Conservation (phyloP, 2,113 vertebrate genomes). For the Rhipidura dahli region DNA sequence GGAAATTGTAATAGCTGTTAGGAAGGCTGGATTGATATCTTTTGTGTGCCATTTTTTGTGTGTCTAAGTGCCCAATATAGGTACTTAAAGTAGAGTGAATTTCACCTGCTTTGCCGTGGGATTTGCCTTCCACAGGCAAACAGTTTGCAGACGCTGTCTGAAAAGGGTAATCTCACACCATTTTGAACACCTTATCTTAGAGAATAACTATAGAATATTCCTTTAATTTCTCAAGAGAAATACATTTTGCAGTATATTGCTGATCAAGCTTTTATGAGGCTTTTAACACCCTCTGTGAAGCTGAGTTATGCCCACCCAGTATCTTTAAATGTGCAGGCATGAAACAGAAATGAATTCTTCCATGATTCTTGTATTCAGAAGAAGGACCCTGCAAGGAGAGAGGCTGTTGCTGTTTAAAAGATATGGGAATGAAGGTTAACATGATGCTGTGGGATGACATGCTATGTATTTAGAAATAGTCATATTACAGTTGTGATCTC, state of each 20-base stretch:
- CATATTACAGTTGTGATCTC: background rate
- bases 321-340: background rate
- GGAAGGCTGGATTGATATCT: background rate
- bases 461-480: background rate
- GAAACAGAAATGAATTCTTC: background rate
- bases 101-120: background rate
- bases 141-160: background rate
- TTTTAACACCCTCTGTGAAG: background rate
- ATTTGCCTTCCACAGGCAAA: background rate
- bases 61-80: background rate
- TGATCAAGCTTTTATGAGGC: background rate
- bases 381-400: background rate
- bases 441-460: accelerated
- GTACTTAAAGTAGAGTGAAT: background rate
- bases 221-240: background rate
- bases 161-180: background rate
- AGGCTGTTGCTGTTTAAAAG: background rate
- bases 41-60: background rate
- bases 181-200: background rate
- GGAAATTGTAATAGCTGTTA: background rate
- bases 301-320: background rate
- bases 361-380: background rate
- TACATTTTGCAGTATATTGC: background rate
- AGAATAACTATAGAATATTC: background rate
- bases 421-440: background rate